phyloP scores from a whole-genome alignment of 2,888 invertebrate genomes.

The Clistopyga incitator region DNA sequence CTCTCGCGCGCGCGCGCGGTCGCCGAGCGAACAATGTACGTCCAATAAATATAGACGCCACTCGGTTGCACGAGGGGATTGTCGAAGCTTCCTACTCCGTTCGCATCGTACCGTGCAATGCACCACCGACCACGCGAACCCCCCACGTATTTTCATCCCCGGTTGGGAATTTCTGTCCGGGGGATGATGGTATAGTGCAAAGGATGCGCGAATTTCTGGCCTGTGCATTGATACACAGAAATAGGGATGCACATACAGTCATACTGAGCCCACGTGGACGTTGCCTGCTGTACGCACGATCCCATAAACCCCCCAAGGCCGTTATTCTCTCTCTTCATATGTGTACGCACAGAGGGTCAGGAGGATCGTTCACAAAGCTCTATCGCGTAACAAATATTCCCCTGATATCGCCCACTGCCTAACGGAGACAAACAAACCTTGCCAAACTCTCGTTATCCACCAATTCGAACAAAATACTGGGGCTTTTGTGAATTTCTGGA shows the following conservation, averaged over 20 bases:
- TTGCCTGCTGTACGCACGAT: slow-evolving; percentile 39
- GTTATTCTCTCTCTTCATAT: slow-evolving; percentile 47
- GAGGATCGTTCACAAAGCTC: slow-evolving; percentile 46
- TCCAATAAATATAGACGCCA: slow-evolving; percentile 71
- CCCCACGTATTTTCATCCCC: slow-evolving; percentile 65
- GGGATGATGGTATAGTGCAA: slow-evolving; percentile 7
- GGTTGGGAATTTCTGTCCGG: slow-evolving; percentile 64
- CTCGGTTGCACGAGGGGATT: slow-evolving; percentile 61
- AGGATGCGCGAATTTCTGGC: slow-evolving; percentile 67
- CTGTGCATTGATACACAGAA: slow-evolving; percentile 29
- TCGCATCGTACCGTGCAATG: slow-evolving; percentile 59
- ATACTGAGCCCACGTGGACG: slow-evolving; percentile 45
- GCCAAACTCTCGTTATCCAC: slow-evolving; percentile 28
- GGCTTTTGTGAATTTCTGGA: slow-evolving; percentile 26
- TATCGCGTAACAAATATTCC: slow-evolving; percentile 53
- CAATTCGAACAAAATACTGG: slow-evolving; percentile 1
- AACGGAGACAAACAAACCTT: slow-evolving; percentile 11
- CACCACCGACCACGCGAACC: slow-evolving; percentile 62
- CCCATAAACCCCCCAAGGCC: slow-evolving; percentile 42
- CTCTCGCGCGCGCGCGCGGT: slow-evolving; percentile 50
- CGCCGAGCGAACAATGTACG: slow-evolving; percentile 67
- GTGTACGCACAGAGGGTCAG: slow-evolving; percentile 34
- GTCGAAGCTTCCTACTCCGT: slow-evolving; percentile 38
- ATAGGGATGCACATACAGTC: slow-evolving; percentile 9
- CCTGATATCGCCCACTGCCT: slow-evolving; percentile 32